Percentiles rank a stretch among this genome's conserved stretches.
Conservation (phyloP, 2,888 invertebrate species). For the Leptopilina drosophilae region DNA sequence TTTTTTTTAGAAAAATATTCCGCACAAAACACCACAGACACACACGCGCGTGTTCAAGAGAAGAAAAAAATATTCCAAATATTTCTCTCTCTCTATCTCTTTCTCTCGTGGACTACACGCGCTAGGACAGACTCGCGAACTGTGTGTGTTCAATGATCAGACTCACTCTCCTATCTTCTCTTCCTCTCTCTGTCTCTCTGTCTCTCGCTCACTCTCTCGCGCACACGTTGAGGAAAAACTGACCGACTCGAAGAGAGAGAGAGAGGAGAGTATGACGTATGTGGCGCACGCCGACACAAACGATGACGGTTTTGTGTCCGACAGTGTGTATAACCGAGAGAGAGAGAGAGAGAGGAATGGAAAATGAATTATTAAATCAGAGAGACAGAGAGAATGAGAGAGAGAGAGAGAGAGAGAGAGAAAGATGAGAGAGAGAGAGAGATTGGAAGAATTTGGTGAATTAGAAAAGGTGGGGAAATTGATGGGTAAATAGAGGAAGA, state of each 20-base stretch:
- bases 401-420: conserved; percentile 41
- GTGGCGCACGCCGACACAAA: conserved; percentile 35
- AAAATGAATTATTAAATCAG: conserved; percentile 46
- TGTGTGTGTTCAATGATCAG: conserved; percentile 43
- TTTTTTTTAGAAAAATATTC: conserved; percentile 7
- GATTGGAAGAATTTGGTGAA: conserved; percentile 10
- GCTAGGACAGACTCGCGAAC: conserved; percentile 53
- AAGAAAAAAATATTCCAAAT: too few species aligned
- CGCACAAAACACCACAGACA: conserved; percentile 37
- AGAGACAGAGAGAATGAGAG: conserved; percentile 38
- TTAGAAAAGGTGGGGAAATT: conserved; percentile 20
- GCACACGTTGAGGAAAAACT: conserved; percentile 1
- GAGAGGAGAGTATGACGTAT: conserved; percentile 1
- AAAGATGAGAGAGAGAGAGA: neutral
- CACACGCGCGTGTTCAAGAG: too few species aligned
- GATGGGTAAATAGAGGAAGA: neutral
- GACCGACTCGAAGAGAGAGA: neutral
- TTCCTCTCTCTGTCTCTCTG: neutral
- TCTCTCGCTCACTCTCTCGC: conserved; percentile 10
- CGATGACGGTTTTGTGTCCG: conserved; percentile 21
- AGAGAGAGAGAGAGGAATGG: conserved; percentile 18
- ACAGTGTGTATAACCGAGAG: conserved; percentile 2
- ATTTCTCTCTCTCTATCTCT: too few species aligned
- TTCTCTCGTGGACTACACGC: conserved; percentile 48
- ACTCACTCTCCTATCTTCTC: conserved; percentile 20